phyloP scores from a whole-genome alignment of 2,888 invertebrate species.

The Helicoverpa assulta region DNA sequence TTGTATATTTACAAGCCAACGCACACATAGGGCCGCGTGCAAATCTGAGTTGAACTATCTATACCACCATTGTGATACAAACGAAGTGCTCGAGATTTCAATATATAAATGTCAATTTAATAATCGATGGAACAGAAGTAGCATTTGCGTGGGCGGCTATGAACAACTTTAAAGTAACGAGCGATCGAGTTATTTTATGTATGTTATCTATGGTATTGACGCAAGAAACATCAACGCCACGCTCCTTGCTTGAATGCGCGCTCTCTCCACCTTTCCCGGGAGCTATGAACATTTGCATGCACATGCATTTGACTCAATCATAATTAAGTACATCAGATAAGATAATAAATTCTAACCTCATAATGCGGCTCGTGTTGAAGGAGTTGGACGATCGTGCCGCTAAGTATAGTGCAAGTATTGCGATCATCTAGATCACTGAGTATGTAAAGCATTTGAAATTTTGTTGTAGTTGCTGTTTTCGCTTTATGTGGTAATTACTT shows the following conservation, averaged over 20 bases:
- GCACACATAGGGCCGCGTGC: no score
- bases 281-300: conserved; percentile 87
- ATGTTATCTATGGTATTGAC: conserved; percentile 71
- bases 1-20: no score
- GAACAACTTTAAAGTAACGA: conserved; percentile 43
- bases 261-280: conserved; percentile 86
- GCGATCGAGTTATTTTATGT: conserved; percentile 53
- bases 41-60: no score
- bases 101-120: conserved; percentile 8
- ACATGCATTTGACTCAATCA: conserved; percentile 75
- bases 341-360: conserved; percentile 69
- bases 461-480: conserved; percentile 40
- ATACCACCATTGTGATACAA: conserved; percentile 4
- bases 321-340: conserved; percentile 83
- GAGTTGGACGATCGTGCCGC: conserved; percentile 61
- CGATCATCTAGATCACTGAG: conserved; percentile 70
- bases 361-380: conserved; percentile 56
- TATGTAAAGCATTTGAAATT: conserved; percentile 67
- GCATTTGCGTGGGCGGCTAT: conserved; percentile 27
- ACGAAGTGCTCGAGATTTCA: not conserved
- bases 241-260: conserved; percentile 77
- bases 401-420: conserved; percentile 55
- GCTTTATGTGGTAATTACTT: conserved; percentile 34
- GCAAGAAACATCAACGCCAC: conserved; percentile 68
- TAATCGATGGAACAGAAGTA: conserved; percentile 14